Base-by-base conservation (phyloP, 1,140 invertebrate species). In the Drosophila pruinosa region DNA sequence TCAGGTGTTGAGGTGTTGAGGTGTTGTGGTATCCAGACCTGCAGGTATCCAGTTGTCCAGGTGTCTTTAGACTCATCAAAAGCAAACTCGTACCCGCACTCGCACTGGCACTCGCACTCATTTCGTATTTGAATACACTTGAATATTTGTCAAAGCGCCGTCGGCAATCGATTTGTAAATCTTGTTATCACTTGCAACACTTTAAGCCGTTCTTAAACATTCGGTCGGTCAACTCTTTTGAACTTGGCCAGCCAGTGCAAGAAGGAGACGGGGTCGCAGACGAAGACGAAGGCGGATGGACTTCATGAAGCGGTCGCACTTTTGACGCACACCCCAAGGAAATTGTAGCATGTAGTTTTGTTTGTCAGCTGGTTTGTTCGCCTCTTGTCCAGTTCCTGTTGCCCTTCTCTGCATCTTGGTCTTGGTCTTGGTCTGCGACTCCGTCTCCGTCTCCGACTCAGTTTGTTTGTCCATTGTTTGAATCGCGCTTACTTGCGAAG, bases 401-500 rank as follows among this genome's bases (percentile, higher is more conserved):
- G 34, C 28, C 26, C 52, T n/a, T 45, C 52, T 5, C 19, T n/a
- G n/a, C n/a, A n/a, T n/a, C n/a, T n/a, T n/a, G n/a, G n/a, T n/a
- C n/a, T n/a, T n/a, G n/a, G n/a, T n/a, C n/a, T n/a, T n/a, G n/a
- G n/a, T n/a, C n/a, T n/a, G n/a, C n/a, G n/a, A 4, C 34, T 14
- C 21, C 4, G 6, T 39, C 31, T 12, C 2, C n/a, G 12, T 24
- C 17, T 6, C 28, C 53, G 10, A 28, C 53, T 39, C 39, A 24
- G 67, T 69, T 62, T 86, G 78, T 88, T 86, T 78, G 74, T 74
- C 69, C 78, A 78, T 86, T 82, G 78, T 86, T 86, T 89, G 78
- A 82, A 72, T 88, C 82, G 82, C 83, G 82, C 75, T 88, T 82
- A 88, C 78, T 88, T 88, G 82, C 82, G 82, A 88, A 88, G 82